phyloP scores from a whole-genome alignment of 2,888 invertebrate genomes.

The Perithous albicinctus region DNA sequence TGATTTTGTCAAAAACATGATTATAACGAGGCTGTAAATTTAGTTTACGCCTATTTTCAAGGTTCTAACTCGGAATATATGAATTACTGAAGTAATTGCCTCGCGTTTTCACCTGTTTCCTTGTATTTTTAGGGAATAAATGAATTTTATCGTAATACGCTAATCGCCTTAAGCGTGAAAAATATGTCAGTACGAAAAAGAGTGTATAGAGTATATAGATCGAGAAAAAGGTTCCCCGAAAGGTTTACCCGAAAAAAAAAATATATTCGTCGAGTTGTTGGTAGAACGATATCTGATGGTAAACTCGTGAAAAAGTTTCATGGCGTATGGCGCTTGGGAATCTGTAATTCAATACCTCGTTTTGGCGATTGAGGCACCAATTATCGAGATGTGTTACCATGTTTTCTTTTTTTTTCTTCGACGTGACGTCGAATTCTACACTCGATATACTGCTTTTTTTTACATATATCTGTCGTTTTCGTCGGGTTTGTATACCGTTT shows the following conservation, averaged over 20 bases:
- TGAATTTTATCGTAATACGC: not conserved
- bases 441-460: conserved; percentile 17
- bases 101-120: not conserved
- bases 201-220: not conserved
- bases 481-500: conserved; percentile 39
- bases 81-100: not conserved
- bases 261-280: conserved; percentile 7
- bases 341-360: conserved; percentile 38
- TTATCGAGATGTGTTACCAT: conserved; percentile 53
- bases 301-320: conserved; percentile 21
- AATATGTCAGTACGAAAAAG: not conserved
- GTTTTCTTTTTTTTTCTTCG: no score
- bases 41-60: not conserved
- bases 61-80: not conserved
- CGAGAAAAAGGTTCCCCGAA: no score
- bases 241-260: not conserved
- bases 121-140: not conserved
- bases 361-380: conserved; percentile 23
- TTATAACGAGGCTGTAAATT: not conserved
- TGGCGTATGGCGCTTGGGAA: conserved; percentile 38
- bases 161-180: conserved; percentile 3
- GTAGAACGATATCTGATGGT: conserved; percentile 20
- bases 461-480: conserved; percentile 15
- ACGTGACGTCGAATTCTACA: conserved; percentile 11
- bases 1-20: no score